Base-by-base conservation (phyloP, 2,888 invertebrate genomes). In the Drosophila fungiperda region DNA sequence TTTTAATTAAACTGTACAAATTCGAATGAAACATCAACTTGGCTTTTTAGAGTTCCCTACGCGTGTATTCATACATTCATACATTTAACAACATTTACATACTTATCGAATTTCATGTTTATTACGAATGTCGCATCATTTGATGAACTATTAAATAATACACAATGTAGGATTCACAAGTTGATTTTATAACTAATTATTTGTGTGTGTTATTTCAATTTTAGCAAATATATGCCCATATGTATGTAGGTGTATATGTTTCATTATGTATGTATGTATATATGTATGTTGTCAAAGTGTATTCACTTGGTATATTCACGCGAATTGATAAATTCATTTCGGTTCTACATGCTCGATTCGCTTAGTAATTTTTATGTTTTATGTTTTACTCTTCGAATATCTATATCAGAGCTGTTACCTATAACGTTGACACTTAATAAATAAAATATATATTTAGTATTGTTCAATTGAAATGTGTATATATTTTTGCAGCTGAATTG, bases 101-200 rank as follows among this genome's bases (percentile, higher is more conserved):
- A 70, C 54, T 61, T 64, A 74, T 67, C 50, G 75, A 70, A 75
- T 73, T 69, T 67, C 15, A 68, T 68, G 67, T 78, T 80, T 80
- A 80, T 80, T 76, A 55, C 72, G 72, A 71, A 80, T 70, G 52
- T 82, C 60, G 67, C 75, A 81, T 69, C 63, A 58, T 67, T 40
- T 65, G 69, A 80, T 81, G 74, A 79, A 81, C 78, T 68, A 58
- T 68, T 71, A 70, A 77, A 76, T 73, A 74, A 73, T 81, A 76
- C 73, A 80, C 64, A 63, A 75, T 78, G 64, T 68, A 61, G 68
- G 67, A 62, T 78, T 67, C 76, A 76, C 67, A 78, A 78, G 71
- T 62, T 76, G 61, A 52, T 36, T 49, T 48, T 67, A 71, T 67
- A 70, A 75, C 79, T 75, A 71, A 70, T 68, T 66, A 55, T 75